A percentile compares a stretch with the other conserved stretches of the same genome.
These are phyloP conservation scores for Dendroctonus valens DNA, from an alignment of 1,140 invertebrate species.

Conservation along the genomic window DNA sequence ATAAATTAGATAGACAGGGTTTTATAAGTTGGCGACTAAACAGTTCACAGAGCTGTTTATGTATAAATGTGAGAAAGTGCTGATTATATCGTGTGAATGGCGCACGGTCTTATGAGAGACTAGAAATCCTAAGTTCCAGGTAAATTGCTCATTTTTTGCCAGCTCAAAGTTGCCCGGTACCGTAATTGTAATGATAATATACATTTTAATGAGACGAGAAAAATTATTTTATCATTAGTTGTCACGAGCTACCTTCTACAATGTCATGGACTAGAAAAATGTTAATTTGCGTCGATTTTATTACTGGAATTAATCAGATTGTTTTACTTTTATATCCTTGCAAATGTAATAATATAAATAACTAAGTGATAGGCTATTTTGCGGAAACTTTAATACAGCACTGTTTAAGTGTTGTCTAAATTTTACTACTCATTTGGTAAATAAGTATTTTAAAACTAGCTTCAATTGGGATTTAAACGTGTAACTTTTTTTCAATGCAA, in stretches of 20 bases:
- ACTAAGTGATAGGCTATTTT: too few species aligned
- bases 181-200: slow-evolving; percentile 12
- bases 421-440: too few species aligned
- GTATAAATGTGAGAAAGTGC: slow-evolving; percentile 2
- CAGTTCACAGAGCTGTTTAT: slow-evolving; percentile 2
- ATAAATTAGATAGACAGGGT: slow-evolving; percentile 17
- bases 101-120: background rate
- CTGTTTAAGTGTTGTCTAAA: too few species aligned
- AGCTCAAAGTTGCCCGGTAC: slow-evolving; percentile 1
- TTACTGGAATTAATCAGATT: too few species aligned
- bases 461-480: too few species aligned
- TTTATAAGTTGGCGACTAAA: slow-evolving; percentile 10
- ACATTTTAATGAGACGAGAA: slow-evolving; percentile 4
- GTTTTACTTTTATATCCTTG: too few species aligned
- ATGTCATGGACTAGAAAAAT: background rate
- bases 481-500: too few species aligned
- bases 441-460: too few species aligned
- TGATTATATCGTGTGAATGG: slow-evolving; percentile 17
- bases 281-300: background rate
- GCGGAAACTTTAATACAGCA: too few species aligned
- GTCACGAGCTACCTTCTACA: background rate
- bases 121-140: slow-evolving; percentile 2
- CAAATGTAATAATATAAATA: too few species aligned
- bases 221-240: slow-evolving; percentile 16
- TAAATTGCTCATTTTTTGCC: slow-evolving; percentile 11